Conservation (phyloP, 2,797 vertebrate genomes). For the Steatocranus sp. region DNA sequence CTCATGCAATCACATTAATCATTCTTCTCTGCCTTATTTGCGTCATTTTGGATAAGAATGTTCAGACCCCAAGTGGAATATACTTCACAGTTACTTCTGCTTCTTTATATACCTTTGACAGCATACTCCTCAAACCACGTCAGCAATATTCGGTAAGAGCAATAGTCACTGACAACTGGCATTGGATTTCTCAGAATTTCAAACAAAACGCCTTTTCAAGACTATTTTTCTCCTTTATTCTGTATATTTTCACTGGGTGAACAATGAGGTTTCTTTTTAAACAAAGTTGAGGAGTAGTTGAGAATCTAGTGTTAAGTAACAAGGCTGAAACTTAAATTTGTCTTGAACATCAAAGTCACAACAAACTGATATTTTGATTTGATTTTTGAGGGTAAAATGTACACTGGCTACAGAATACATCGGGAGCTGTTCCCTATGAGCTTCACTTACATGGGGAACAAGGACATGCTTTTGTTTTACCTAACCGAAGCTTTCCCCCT, state of each 20-base stretch:
- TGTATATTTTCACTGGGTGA: neutral
- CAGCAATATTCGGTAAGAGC: slow-evolving; percentile 50
- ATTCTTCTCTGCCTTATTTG: slow-evolving; percentile 62
- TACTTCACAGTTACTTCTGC: slow-evolving; percentile 45
- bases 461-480: neutral
- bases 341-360: neutral
- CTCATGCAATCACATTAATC: slow-evolving; percentile 73
- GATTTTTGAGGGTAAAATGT: neutral
- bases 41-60: slow-evolving; percentile 57
- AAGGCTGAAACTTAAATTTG: neutral
- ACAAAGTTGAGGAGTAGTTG: neutral
- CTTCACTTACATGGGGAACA: neutral
- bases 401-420: neutral
- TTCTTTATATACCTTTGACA: slow-evolving; percentile 51
- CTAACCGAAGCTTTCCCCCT: neutral
- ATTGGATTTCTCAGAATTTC: slow-evolving; percentile 59
- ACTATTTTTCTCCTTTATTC: slow-evolving; percentile 13
- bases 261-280: slow-evolving; percentile 4
- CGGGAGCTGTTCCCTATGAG: neutral
- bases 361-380: neutral
- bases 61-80: slow-evolving; percentile 54
- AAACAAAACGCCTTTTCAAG: slow-evolving; percentile 50
- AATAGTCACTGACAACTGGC: slow-evolving; percentile 48
- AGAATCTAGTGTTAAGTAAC: neutral
- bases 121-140: slow-evolving; percentile 44